Conservation (phyloP, 35 echinoderm and acorn worm species). For the Chiridota heheva region DNA sequence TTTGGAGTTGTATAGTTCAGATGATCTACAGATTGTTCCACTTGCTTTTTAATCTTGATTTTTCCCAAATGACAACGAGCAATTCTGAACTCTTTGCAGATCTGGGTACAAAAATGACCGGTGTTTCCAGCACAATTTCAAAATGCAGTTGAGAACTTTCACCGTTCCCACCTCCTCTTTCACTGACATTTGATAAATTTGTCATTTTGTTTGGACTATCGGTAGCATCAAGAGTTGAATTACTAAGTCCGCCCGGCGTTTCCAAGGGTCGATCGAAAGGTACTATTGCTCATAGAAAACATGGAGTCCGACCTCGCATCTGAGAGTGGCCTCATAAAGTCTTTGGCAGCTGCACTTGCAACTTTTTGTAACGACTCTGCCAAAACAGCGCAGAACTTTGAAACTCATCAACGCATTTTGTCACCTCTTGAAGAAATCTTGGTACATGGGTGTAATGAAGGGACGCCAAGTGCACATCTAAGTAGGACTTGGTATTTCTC, state of each 20-base stretch:
- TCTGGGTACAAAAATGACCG: slow-evolving; percentile 77
- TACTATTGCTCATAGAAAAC: slow-evolving; percentile 19
- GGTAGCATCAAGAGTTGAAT: too few species aligned
- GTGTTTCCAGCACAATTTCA: slow-evolving; percentile 85
- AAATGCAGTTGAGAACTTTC: slow-evolving; percentile 34
- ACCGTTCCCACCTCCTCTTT: not conserved
- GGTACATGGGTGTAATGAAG: slow-evolving; percentile 90
- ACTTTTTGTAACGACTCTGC: slow-evolving; percentile 88
- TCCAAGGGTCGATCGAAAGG: slow-evolving; percentile 49
- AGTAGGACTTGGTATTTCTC: slow-evolving; percentile 37
- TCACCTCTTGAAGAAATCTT: slow-evolving; percentile 70
- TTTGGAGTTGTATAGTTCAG: slow-evolving; percentile 32
- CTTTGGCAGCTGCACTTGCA: slow-evolving; percentile 82
- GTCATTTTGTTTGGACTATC: not conserved
- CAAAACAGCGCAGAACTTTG: slow-evolving; percentile 68
- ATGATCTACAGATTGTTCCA: too few species aligned
- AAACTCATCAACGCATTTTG: slow-evolving; percentile 82
- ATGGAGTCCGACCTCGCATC: slow-evolving; percentile 20
- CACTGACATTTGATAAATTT: slow-evolving; percentile 23
- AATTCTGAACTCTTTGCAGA: slow-evolving; percentile 74
- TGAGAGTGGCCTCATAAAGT: slow-evolving; percentile 69
- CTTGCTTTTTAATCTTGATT: slow-evolving; percentile 64
- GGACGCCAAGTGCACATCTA: slow-evolving; percentile 65
- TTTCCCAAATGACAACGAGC: slow-evolving; percentile 86
- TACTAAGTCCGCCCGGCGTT: too few species aligned